Evolutionary conservation across 2,797 vertebrate species (phyloP), one percentile per base, ranked within the genome.

Genomic region (Benthosema pterotum): DNA sequence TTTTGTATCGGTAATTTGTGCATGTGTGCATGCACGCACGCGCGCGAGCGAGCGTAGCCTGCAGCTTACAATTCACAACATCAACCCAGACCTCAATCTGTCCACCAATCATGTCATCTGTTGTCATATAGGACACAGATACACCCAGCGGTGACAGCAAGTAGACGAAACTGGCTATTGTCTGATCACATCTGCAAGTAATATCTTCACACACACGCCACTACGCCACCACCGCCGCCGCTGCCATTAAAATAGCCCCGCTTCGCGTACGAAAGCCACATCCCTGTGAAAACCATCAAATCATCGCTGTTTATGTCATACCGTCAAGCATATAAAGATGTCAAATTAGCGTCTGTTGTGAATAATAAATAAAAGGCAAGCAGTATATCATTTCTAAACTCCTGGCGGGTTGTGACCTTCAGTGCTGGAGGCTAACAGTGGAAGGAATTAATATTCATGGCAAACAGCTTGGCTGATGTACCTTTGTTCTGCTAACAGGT

Each of bases 401-500:
- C 52, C 1, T 46, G 57, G 47, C 42, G 63, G 64, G 60, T 67
- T 42, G 59, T 3, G 59, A 84, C 76, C 83, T 85, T 77, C 63
- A 65, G 60, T 42, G 49, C 32, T 42, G 55, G 55, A 57, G 71
- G 67, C 50, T 80, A 86, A 82, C 69, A 56, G 51, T 69, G 60
- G 71, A 60, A n/a, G 47, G 55, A 45, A 78, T 87, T 69, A 77
- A 84, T 86, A 87, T 88, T 88, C 80, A 86, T 77, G 48, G 59
- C 45, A 69, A 84, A 85, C 87, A 89, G 87, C 79, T 86, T 85
- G 85, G 67, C 62, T 63, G 46, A 18, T 66, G 80, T 62, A 80
- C 78, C 74, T 88, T 76, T 86, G 85, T 74, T 79, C 79, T 55
- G 49, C 43, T 47, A 87, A 82, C 87, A 90, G 86, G 77, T 89